Conservation (phyloP, 1,140 invertebrate genomes). For the Pemphigus obesinymphae region DNA sequence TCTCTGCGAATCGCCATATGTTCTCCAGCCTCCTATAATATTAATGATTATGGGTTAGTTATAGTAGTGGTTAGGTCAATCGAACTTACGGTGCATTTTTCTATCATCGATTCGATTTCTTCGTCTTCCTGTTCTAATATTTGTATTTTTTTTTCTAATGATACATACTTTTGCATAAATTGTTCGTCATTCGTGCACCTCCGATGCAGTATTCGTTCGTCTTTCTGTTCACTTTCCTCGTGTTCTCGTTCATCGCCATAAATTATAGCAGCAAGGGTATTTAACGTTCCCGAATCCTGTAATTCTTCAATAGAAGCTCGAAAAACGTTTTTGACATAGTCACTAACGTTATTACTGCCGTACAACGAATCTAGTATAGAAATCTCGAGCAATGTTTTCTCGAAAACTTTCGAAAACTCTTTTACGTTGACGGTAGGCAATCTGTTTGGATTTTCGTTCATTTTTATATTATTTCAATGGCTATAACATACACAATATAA, state of each 20-base stretch:
- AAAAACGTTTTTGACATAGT: neutral
- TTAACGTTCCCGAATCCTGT: neutral
- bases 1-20: neutral
- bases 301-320: neutral
- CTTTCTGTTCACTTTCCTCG: neutral
- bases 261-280: neutral
- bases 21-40: neutral
- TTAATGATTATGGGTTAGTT: too few species aligned
- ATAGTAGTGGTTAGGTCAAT: neutral
- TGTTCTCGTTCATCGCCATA: neutral
- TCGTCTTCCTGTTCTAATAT: neutral
- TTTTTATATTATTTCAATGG: neutral
- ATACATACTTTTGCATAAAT: neutral
- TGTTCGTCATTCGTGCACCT: neutral
- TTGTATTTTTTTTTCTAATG: neutral
- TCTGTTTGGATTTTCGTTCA: neutral
- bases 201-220: neutral
- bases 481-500: neutral
- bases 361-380: neutral
- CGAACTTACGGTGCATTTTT: conserved; percentile 6
- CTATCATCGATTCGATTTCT: neutral
- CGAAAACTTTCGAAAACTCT: neutral
- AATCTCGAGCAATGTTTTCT: neutral
- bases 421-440: neutral
- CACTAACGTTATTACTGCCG: neutral